A percentile compares a stretch with the other conserved stretches of the same genome.
Evolutionary conservation across 2,797 vertebrate genomes (phyloP).

Genomic region (Amblyopsis hoosieri): DNA sequence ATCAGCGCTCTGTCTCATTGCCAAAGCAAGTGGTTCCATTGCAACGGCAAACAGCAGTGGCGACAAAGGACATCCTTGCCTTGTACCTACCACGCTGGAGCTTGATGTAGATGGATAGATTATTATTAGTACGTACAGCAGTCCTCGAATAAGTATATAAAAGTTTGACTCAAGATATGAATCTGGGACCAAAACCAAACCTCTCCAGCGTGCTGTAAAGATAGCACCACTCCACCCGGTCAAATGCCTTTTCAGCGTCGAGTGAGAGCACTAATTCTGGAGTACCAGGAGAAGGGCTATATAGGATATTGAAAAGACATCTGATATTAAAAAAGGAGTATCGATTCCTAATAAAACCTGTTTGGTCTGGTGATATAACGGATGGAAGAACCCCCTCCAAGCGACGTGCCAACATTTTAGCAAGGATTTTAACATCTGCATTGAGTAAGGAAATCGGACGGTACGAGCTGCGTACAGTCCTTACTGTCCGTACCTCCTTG

Average conservation of each 20-base stretch:
- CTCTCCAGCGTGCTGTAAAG: neutral
- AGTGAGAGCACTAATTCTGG: slow-evolving; percentile 3
- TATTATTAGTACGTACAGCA: neutral
- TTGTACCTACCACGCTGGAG: neutral
- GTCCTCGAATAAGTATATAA: slow-evolving; percentile 5
- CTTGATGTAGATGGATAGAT: slow-evolving; percentile 1
- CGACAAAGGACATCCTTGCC: neutral
- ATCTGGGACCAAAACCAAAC: slow-evolving; percentile 3
- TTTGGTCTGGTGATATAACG: slow-evolving; percentile 9
- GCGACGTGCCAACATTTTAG: neutral
- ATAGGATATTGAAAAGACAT: neutral
- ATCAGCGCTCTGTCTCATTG: too few species aligned
- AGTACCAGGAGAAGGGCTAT: neutral
- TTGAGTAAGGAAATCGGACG: neutral
- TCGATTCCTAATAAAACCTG: slow-evolving; percentile 13
- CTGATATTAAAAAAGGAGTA: slow-evolving; percentile 1
- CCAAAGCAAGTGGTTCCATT: too few species aligned
- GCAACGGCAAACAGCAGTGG: neutral
- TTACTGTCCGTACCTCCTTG: too few species aligned
- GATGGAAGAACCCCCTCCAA: slow-evolving; percentile 1
- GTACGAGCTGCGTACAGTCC: neutral
- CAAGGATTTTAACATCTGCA: slow-evolving; percentile 6
- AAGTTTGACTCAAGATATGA: slow-evolving; percentile 17
- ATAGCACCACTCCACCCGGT: neutral
- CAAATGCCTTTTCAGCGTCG: neutral